Conservation (phyloP, 2,888 invertebrate species). For the Falcaria lacertinaria region DNA sequence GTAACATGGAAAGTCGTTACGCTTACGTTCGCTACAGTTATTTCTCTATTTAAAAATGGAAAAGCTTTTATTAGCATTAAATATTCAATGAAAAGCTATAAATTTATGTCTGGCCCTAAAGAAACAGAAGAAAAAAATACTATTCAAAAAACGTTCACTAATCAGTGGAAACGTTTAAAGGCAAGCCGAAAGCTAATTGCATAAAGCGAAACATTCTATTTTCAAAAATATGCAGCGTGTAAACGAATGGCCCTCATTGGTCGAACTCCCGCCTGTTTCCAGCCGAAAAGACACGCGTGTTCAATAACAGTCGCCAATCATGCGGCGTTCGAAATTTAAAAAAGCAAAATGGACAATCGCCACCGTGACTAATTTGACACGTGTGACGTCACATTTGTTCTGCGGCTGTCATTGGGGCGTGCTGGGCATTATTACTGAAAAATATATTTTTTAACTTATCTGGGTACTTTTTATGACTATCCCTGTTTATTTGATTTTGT, state of each 20-base stretch:
- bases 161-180: neutral
- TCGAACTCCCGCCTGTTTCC: slow-evolving; percentile 41
- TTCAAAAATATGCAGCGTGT: slow-evolving; percentile 17
- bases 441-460: slow-evolving; percentile 37
- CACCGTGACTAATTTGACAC: slow-evolving; percentile 72
- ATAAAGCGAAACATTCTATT: slow-evolving; percentile 3
- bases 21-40: too few species aligned
- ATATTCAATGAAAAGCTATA: too few species aligned
- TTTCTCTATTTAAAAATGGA: too few species aligned
- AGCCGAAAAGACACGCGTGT: slow-evolving; percentile 37
- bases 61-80: too few species aligned
- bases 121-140: neutral
- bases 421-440: slow-evolving; percentile 32
- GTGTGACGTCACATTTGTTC: slow-evolving; percentile 68
- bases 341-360: slow-evolving; percentile 64
- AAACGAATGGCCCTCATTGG: slow-evolving; percentile 36
- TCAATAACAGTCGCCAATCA: slow-evolving; percentile 69
- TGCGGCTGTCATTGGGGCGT: slow-evolving; percentile 39
- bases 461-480: too few species aligned
- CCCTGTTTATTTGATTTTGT: too few species aligned
- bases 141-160: neutral
- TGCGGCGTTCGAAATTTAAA: slow-evolving; percentile 66
- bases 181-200: neutral
- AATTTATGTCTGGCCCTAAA: too few species aligned
- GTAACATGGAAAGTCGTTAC: neutral